Evolutionary conservation across 2,797 vertebrate genomes (phyloP).

Genomic region (Ctenochaetus hawaiiensis): DNA sequence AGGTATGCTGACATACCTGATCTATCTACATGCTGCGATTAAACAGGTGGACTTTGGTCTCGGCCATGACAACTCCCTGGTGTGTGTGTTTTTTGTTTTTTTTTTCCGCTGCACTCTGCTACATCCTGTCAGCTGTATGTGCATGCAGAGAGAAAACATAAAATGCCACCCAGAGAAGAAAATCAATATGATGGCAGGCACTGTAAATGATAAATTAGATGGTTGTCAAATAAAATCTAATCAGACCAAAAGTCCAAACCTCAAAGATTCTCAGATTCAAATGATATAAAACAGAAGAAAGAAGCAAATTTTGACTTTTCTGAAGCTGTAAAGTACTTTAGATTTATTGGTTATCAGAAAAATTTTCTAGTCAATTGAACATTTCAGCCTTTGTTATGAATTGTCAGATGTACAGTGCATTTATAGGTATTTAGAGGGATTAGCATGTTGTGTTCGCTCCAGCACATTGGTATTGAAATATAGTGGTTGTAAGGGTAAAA

Average conservation of each 20-base stretch:
- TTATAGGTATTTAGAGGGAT: neutral
- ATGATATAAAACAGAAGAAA: no score
- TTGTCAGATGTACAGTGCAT: neutral
- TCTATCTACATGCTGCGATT: conserved; percentile 12
- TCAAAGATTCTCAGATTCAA: neutral
- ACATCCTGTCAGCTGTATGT: conserved; percentile 4
- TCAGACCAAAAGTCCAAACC: neutral
- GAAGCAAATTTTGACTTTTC: no score
- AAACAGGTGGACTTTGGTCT: conserved; percentile 56
- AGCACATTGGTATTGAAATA: neutral
- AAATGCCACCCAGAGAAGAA: neutral
- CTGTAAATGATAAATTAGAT: neutral
- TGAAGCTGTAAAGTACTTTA: no score
- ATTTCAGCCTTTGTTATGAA: no score
- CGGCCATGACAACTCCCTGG: conserved; percentile 21
- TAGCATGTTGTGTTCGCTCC: neutral
- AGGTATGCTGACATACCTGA: conserved; percentile 69
- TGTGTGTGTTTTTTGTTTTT: conserved; percentile 9
- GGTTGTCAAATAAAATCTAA: no score
- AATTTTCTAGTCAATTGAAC: no score
- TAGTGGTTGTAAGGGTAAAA: neutral
- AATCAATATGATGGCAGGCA: neutral
- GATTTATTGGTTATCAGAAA: no score
- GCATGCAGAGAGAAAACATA: neutral
- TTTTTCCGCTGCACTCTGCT: neutral